phyloP scores from a whole-genome alignment of 2,797 vertebrate genomes.

The Rhabdomys pumilio region DNA sequence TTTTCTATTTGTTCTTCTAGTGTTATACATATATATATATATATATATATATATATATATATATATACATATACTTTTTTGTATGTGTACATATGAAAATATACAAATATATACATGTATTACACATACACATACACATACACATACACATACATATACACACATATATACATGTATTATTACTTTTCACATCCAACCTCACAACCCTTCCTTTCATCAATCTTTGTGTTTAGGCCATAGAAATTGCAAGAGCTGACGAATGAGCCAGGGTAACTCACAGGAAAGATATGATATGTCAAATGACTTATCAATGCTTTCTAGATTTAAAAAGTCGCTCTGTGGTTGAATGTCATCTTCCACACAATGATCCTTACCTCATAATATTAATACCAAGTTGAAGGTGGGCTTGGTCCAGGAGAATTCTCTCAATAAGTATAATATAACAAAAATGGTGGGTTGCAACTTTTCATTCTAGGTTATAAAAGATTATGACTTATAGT shows the following conservation, averaged over 20 bases:
- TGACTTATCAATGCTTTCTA: slow-evolving; percentile 17
- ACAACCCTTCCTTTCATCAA: neutral
- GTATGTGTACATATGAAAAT: neutral
- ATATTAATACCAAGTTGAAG: neutral
- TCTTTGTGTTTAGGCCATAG: neutral
- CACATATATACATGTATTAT: neutral
- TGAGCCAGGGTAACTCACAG: neutral
- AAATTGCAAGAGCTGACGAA: neutral
- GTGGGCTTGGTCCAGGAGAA: neutral
- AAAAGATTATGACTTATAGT: neutral
- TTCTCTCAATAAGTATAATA: neutral
- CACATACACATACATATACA: neutral
- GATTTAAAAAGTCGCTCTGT: neutral
- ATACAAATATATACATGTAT: neutral
- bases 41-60: too few relatives aligned
- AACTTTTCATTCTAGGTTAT: neutral
- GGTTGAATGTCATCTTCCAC: neutral
- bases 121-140: neutral
- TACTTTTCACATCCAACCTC: neutral
- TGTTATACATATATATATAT: neutral
- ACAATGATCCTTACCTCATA: neutral
- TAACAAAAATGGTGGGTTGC: neutral
- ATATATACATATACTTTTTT: too few relatives aligned
- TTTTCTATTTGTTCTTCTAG: neutral
- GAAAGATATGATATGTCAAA: slow-evolving; percentile 14